Evolutionary conservation across 2,113 vertebrate genomes (phyloP).

Genomic region (Nibea albiflora): DNA sequence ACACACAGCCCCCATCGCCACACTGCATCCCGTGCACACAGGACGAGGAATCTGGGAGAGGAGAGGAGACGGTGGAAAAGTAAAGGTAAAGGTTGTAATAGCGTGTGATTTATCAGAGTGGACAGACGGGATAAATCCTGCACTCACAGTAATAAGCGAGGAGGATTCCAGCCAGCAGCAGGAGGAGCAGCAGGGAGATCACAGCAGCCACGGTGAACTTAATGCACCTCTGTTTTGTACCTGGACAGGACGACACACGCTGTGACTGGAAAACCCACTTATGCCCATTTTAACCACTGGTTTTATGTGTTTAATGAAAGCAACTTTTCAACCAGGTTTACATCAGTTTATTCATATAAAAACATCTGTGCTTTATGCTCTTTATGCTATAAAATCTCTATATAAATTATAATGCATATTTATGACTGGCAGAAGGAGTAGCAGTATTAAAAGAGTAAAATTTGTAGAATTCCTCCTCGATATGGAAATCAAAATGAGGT

Average conservation of each 20-base stretch:
- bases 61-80: background rate
- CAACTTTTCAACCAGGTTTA: background rate
- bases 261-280: background rate
- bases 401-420: background rate
- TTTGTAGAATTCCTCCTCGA: background rate
- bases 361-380: background rate
- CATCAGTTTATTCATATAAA: background rate
- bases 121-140: background rate
- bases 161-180: constrained; percentile 65
- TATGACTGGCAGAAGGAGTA: background rate
- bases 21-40: constrained; percentile 67
- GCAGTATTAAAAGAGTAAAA: background rate
- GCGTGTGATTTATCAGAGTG: background rate
- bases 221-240: constrained; percentile 46
- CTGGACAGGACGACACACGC: constrained; percentile 39
- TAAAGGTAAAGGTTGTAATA: background rate
- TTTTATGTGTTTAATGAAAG: background rate
- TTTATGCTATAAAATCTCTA: background rate
- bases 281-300: background rate
- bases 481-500: background rate
- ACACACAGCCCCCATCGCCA: constrained; percentile 67
- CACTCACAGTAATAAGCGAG: constrained; percentile 77
- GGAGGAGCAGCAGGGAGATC: constrained; percentile 65
- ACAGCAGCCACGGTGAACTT: constrained; percentile 44
- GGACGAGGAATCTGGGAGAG: constrained; percentile 60